These are phyloP conservation scores for Anniella stebbinsi DNA, from an alignment of 2,797 vertebrate genomes.

Conservation along the genomic window DNA sequence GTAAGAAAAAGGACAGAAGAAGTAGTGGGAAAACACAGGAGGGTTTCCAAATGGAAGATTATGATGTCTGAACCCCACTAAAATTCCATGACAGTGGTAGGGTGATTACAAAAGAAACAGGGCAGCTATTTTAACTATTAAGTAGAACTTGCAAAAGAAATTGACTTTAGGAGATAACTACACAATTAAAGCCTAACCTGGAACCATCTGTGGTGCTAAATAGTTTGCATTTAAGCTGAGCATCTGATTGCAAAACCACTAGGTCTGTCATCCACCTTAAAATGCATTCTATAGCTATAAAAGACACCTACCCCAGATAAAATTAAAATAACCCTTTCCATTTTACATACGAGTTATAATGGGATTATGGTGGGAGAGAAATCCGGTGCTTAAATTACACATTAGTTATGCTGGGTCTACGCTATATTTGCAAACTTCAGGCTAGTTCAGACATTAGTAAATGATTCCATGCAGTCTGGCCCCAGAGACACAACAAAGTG, in stretches of 20 bases:
- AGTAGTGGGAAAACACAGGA: neutral
- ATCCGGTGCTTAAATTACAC: neutral
- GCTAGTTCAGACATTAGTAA: neutral
- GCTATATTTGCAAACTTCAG: neutral
- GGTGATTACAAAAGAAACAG: too few relatives aligned
- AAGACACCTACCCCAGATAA: neutral
- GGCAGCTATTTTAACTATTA: too few relatives aligned
- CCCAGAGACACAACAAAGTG: neutral
- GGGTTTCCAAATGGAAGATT: neutral
- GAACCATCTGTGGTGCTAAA: neutral
- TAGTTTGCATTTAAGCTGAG: neutral
- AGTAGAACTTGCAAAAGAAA: too few relatives aligned
- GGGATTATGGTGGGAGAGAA: too few relatives aligned
- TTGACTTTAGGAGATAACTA: too few relatives aligned
- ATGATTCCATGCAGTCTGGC: neutral
- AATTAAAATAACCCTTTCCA: neutral
- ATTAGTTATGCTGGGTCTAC: neutral
- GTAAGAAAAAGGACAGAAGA: neutral
- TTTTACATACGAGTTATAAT: neutral
- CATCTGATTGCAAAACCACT: neutral
- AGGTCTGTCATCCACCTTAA: neutral
- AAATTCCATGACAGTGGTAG: neutral
- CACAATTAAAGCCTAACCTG: neutral
- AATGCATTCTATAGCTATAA: neutral
- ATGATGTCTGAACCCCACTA: neutral